Evolutionary conservation across 2,797 vertebrate genomes (phyloP).

Genomic region (Margarornis squamiger): DNA sequence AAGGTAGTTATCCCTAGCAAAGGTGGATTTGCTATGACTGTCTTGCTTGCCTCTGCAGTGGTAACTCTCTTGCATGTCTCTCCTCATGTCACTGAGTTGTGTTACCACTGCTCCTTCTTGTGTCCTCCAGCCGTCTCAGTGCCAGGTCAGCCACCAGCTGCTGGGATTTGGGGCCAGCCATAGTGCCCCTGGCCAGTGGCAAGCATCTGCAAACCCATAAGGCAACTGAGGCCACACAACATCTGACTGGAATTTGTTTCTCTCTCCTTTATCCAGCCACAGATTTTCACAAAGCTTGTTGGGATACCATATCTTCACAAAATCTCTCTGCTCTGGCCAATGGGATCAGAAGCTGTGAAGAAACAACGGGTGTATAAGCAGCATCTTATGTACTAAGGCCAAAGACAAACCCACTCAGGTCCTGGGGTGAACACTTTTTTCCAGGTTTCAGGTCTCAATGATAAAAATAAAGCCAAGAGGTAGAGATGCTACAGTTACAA

Average conservation of each 20-base stretch:
- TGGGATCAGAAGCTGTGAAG: neutral
- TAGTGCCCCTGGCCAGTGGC: neutral
- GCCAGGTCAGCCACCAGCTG: neutral
- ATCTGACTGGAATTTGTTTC: neutral
- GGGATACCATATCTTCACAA: neutral
- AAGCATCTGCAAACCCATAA: neutral
- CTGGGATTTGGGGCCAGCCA: neutral
- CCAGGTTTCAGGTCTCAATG: neutral
- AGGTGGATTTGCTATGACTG: accelerated
- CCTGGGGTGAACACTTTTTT: neutral
- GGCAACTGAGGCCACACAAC: accelerated
- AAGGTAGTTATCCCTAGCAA: neutral
- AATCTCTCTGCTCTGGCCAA: neutral
- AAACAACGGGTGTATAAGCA: neutral
- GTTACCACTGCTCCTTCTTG: neutral
- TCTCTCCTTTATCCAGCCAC: neutral
- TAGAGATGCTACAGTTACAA: neutral
- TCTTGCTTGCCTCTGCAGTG: neutral
- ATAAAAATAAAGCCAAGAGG: neutral
- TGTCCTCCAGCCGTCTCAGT: neutral
- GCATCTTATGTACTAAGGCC: too few relatives aligned
- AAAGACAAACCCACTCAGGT: neutral
- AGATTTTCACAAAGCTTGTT: neutral
- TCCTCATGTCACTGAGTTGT: accelerated
- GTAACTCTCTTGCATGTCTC: accelerated